Percentiles rank a stretch among this genome's conserved stretches.
Conservation (phyloP, 1,140 invertebrate genomes). For the Aphelinus atriplicis region DNA sequence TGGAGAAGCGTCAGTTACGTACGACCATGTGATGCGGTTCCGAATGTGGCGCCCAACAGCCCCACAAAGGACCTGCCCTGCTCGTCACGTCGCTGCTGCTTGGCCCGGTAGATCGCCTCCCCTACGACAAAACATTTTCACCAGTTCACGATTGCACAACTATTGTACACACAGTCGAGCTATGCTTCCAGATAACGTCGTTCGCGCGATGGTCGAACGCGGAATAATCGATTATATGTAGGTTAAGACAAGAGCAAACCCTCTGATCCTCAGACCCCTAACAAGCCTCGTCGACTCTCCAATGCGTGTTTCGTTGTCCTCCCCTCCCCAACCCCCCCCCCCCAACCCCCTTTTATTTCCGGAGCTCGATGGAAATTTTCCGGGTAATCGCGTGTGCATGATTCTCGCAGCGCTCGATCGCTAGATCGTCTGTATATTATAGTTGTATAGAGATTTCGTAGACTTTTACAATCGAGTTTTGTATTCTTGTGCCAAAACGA, state of each 20-base stretch:
- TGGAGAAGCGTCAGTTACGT: conserved; percentile 46
- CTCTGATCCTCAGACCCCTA: conserved; percentile 20
- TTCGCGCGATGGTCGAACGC: conserved; percentile 1
- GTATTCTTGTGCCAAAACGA: conserved; percentile 38
- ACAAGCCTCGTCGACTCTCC: not conserved
- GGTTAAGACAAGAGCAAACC: not conserved
- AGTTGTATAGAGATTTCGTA: conserved; percentile 2
- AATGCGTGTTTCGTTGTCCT: not conserved
- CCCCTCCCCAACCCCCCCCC: too few relatives aligned
- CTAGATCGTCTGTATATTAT: conserved; percentile 3
- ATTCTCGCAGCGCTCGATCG: not conserved
- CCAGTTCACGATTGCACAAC: conserved; percentile 2
- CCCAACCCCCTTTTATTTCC: not conserved
- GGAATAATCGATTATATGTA: not conserved
- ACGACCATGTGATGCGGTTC: not conserved
- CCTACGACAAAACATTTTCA: not conserved
- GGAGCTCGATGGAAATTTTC: conserved; percentile 5
- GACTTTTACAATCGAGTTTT: conserved; percentile 27
- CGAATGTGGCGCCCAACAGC: conserved; percentile 1
- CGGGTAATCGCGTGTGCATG: not conserved
- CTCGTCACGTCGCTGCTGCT: conserved; percentile 23
- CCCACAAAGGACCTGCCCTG: conserved; percentile 18
- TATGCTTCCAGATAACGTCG: conserved; percentile 14
- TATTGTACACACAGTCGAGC: conserved; percentile 7
- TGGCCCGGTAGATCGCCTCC: conserved; percentile 22